phyloP scores from a whole-genome alignment of 2,888 invertebrate species.

The Xanthia icteritia region DNA sequence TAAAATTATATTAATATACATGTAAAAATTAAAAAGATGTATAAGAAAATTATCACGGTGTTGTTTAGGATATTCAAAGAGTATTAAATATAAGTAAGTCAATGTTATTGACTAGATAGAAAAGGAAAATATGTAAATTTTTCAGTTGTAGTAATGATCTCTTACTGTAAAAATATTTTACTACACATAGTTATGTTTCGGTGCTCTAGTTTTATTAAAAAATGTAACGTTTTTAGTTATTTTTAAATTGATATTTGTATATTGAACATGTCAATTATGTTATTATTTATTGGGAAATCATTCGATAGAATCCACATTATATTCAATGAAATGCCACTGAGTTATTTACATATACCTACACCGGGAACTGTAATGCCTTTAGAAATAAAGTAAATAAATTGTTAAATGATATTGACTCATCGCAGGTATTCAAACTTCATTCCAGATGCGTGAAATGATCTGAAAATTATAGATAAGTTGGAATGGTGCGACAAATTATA shows the following conservation, averaged over 20 bases:
- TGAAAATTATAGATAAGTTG: conserved; percentile 63
- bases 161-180: conserved; percentile 72
- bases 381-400: conserved; percentile 50
- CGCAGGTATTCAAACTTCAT: conserved; percentile 65
- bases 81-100: conserved; percentile 65
- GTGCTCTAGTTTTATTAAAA: conserved; percentile 70
- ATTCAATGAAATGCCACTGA: conserved; percentile 51
- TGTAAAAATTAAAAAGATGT: conserved; percentile 47
- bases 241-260: conserved; percentile 61
- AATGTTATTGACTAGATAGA: conserved; percentile 54
- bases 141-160: conserved; percentile 70
- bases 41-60: conserved; percentile 57
- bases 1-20: conserved; percentile 55
- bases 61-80: conserved; percentile 66
- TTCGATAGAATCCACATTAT: conserved; percentile 45
- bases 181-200: conserved; percentile 69
- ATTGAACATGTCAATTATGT: conserved; percentile 65
- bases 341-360: conserved; percentile 52
- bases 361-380: conserved; percentile 41
- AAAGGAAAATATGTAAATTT: conserved; percentile 62
- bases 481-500: conserved; percentile 60
- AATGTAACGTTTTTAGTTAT: conserved; percentile 59
- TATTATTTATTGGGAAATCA: conserved; percentile 65
- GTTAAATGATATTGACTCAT: conserved; percentile 45
- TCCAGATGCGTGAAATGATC: conserved; percentile 69